Evolutionary conservation across 2,888 invertebrate species (phyloP).

Genomic region (Luperina testacea): DNA sequence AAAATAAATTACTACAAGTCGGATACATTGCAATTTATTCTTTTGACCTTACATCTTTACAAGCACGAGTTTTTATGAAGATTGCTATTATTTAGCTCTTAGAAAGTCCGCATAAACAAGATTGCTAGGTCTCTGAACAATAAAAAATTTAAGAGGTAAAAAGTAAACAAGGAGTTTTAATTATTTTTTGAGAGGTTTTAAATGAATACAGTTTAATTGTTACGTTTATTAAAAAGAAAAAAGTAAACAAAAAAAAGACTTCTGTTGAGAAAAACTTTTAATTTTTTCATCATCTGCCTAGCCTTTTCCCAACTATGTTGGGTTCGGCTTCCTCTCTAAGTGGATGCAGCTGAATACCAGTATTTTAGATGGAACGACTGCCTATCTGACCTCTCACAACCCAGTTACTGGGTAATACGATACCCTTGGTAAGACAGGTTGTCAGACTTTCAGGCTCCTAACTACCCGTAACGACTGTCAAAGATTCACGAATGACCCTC

Average conservation of each 20-base stretch:
- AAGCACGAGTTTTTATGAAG: conserved; percentile 26
- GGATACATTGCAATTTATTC: conserved; percentile 34
- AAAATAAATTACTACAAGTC: conserved; percentile 29
- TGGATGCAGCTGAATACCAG: too few species aligned
- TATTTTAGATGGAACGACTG: too few species aligned
- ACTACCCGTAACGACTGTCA: too few species aligned
- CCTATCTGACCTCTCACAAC: too few species aligned
- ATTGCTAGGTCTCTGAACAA: conserved; percentile 32
- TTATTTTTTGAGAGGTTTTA: conserved; percentile 30
- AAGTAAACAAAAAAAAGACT: neutral
- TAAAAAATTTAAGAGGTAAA: conserved; percentile 28
- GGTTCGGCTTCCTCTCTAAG: too few species aligned
- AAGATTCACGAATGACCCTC: too few species aligned
- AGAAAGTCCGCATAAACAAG: conserved; percentile 40
- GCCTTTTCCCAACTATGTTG: too few species aligned
- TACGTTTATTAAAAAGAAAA: neutral
- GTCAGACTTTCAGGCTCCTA: too few species aligned
- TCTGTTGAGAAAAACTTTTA: conserved; percentile 27
- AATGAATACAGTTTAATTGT: conserved; percentile 41
- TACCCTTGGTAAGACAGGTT: too few species aligned
- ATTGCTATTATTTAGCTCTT: conserved; percentile 20
- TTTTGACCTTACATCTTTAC: conserved; percentile 13
- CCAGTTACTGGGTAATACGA: too few species aligned
- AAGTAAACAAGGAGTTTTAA: conserved; percentile 24
- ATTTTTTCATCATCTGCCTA: neutral